phyloP scores from a whole-genome alignment of 2,797 vertebrate species.

The Crocodylus rhombifer region DNA sequence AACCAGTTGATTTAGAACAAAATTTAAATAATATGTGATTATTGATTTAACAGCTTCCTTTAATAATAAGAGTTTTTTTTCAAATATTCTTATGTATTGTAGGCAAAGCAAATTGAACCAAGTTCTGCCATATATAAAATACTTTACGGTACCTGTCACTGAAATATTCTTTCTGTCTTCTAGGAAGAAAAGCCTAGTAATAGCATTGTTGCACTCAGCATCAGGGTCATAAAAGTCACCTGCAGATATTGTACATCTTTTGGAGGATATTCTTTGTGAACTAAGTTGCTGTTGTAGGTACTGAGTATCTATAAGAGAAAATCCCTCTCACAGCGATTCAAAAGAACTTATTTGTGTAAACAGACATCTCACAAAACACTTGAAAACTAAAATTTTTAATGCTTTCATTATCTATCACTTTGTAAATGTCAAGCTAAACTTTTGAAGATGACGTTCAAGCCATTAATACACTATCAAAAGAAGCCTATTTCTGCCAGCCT shows the following conservation, averaged over 20 bases:
- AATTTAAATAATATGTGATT: slow-evolving; percentile 11
- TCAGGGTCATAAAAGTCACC: slow-evolving; percentile 53
- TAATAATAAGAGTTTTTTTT: slow-evolving; percentile 11
- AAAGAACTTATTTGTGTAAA: slow-evolving; percentile 42
- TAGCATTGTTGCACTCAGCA: slow-evolving; percentile 56
- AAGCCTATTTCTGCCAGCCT: slow-evolving; percentile 19
- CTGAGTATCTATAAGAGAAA: not conserved
- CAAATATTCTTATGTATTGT: slow-evolving; percentile 12
- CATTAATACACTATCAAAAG: not conserved
- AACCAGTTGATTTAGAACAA: not conserved
- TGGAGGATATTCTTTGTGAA: not conserved
- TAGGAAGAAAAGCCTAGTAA: slow-evolving; percentile 83
- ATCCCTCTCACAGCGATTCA: not conserved
- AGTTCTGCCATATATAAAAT: not conserved
- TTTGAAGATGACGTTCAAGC: slow-evolving; percentile 39
- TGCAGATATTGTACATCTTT: slow-evolving; percentile 1
- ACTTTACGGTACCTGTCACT: slow-evolving; percentile 76
- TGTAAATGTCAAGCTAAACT: not conserved
- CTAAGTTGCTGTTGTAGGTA: not conserved
- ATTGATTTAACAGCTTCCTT: slow-evolving; percentile 25
- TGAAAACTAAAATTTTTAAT: slow-evolving; percentile 26
- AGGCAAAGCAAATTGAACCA: not conserved
- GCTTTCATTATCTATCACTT: not conserved
- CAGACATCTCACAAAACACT: slow-evolving; percentile 10
- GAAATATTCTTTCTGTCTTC: slow-evolving; percentile 72